Conservation (phyloP, 2,113 vertebrate genomes). For the Chelonoidis abingdonii region DNA sequence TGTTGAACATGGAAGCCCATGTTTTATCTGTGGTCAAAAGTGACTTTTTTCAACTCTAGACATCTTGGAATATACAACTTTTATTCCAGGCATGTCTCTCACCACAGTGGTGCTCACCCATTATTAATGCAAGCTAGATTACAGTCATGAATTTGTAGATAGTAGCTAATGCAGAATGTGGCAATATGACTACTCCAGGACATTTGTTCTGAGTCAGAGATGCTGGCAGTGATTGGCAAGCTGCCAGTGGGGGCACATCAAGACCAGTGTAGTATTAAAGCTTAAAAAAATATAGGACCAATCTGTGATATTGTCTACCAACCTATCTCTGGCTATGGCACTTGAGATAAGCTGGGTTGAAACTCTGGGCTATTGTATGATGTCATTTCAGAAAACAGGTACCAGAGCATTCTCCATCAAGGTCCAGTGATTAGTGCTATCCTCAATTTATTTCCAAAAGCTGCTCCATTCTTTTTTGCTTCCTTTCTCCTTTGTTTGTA, state of each 20-base stretch:
- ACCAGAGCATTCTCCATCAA: not conserved
- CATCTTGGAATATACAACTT: not conserved
- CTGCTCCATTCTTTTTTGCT: not conserved
- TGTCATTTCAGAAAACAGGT: not conserved
- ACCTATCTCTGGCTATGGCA: not conserved
- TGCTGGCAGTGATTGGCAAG: not conserved
- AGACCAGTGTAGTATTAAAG: not conserved
- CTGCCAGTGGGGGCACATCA: not conserved
- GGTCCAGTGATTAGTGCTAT: not conserved
- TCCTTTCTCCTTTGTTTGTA: not conserved
- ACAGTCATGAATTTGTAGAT: not conserved
- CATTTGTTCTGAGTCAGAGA: not conserved
- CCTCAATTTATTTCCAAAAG: not conserved
- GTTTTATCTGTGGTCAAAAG: not conserved
- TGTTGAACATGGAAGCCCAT: not conserved
- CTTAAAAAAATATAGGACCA: not conserved
- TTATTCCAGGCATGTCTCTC: not conserved
- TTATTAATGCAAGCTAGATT: accelerated
- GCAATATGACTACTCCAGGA: accelerated
- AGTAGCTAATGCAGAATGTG: accelerated
- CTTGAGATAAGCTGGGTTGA: not conserved
- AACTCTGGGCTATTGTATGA: not conserved
- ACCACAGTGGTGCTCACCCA: not conserved
- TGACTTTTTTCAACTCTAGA: accelerated
- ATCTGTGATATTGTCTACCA: not conserved